Base-by-base conservation (phyloP, 2,888 invertebrate species). In the Cantharis lateralis region DNA sequence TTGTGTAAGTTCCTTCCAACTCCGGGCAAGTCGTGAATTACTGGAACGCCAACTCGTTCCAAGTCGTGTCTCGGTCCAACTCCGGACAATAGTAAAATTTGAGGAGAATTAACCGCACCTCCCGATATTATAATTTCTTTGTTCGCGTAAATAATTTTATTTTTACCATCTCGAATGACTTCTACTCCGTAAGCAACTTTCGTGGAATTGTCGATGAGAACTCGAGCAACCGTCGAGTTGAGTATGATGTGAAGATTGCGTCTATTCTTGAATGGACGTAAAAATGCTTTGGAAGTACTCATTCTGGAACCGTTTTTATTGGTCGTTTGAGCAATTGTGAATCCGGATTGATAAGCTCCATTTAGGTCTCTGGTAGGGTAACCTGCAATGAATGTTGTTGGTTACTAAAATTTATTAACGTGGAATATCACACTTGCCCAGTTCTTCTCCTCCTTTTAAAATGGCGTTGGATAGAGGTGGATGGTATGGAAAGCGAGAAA, bases 101-200 rank as follows among this genome's bases (percentile, higher is more conserved):
- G 98, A 0, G 98, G 98, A 0, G 98, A 95, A 81, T 96, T 98
- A 1, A 99, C 95, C 11, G 98, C 95, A 0, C 98, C 91, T 85
- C 90, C 91, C 76, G 90, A 90, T 15, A 94, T 89, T 79, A 94
- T 87, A 70, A 94, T 92, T 86, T 94, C 94, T 83, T 93, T 93
- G 71, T 91, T 92, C 5, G 93, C 93, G 79, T 91, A 91, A 10
- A 93, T 90, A 1, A 89, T 87, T 83, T 91, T 90, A 1, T 89
- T 91, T 0, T 89, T 90, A 0, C 92, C 92, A 71, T 89, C 89
- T 84, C 92, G 91, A 61, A 86, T 72, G 64, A 94, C 91, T 86
- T 96, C 94, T 0, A 96, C 95, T 0, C 95, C 96, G 78, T 95
- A 92, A 0, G 94, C 94, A 70, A 93, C 91, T 82, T 95, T 92